These are phyloP conservation scores for Otolemur crassicaudatus DNA, from an alignment of 2,797 vertebrate species.

Conservation along the genomic window DNA sequence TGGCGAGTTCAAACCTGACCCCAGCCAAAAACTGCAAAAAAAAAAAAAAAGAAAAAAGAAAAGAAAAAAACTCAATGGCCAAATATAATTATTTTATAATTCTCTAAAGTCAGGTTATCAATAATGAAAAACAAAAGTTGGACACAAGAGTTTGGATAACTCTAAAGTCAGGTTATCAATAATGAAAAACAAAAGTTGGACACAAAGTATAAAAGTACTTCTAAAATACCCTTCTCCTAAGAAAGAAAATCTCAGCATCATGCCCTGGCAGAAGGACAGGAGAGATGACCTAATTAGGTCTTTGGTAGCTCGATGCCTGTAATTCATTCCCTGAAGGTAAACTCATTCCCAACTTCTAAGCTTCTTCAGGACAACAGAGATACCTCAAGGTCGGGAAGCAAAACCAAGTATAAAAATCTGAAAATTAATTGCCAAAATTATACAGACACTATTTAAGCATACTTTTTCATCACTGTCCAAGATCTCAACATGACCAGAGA, in stretches of 20 bases:
- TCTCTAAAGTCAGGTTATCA: slow-evolving; percentile 38
- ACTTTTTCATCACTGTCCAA: slow-evolving; percentile 45
- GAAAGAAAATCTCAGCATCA: slow-evolving; percentile 1
- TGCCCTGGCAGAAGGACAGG: not conserved
- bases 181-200: not conserved
- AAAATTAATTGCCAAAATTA: not conserved
- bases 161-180: slow-evolving; percentile 24
- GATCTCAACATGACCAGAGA: slow-evolving; percentile 8
- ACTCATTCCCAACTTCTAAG: not conserved
- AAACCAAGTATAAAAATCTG: slow-evolving; percentile 14
- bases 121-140: not conserved
- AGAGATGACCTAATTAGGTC: slow-evolving; percentile 51
- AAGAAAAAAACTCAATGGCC: not conserved
- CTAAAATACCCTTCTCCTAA: not conserved
- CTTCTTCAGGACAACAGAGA: not conserved
- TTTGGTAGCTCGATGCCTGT: not conserved
- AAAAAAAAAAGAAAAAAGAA: too few relatives aligned
- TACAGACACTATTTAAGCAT: not conserved
- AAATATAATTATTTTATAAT: slow-evolving; percentile 29
- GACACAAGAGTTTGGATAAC: too few relatives aligned
- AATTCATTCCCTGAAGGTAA: slow-evolving; percentile 29
- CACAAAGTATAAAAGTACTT: not conserved
- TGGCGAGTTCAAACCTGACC: too few relatives aligned
- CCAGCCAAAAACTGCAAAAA: too few relatives aligned
- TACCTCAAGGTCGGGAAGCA: not conserved